Evolutionary conservation across 2,797 vertebrate genomes (phyloP), one percentile per base, ranked within the genome.

Genomic region (Pogonophryne albipinna): DNA sequence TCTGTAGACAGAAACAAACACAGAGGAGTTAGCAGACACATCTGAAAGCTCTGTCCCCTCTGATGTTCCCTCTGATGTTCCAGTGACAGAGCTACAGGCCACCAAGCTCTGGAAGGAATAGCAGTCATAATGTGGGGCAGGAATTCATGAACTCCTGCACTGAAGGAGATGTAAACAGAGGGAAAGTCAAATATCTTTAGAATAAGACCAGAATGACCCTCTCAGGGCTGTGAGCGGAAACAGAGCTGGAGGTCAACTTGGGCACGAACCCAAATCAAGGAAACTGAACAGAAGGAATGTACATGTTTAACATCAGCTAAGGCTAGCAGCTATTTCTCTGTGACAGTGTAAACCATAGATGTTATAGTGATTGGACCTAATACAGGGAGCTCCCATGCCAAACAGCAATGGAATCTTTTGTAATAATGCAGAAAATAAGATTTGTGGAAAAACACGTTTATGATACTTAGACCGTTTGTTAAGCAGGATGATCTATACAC

Each of bases 1-100:
- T 93, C 92, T 94, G 90, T 72, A 74, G 85, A 85, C 78, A 83
- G 84, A 64, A 80, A 87, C 81, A 89, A 84, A 59, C 13, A 67
- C 19, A 49, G 31, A 16, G 8, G 4, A 6, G 59, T 68, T 50
- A 58, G 44, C 20, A 62, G 63, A 19, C 46, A 38, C 42, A 46
- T 34, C 10, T 41, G 42, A 65, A 27, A 19, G 49, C 12, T 57
- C 19, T 59, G 42, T 38, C 9, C 34, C 8, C 34, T 38, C 34
- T 38, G 34, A 31, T 17, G n/a, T 19, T 44, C 27, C 27, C 23
- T 23, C 23, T 23, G 23, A 23, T 23, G 23, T 23, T 34, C 31
- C 31, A 34, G 31, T 34, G 34, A 38, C 34, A 38, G 8, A 7
- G 34, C 34, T 38, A 14, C 23, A 52, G 56, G n/a, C n/a, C n/a